Evolutionary conservation across 2,797 vertebrate genomes (phyloP), one percentile per base, ranked within the genome.

Genomic region (Glossophaga mutica): DNA sequence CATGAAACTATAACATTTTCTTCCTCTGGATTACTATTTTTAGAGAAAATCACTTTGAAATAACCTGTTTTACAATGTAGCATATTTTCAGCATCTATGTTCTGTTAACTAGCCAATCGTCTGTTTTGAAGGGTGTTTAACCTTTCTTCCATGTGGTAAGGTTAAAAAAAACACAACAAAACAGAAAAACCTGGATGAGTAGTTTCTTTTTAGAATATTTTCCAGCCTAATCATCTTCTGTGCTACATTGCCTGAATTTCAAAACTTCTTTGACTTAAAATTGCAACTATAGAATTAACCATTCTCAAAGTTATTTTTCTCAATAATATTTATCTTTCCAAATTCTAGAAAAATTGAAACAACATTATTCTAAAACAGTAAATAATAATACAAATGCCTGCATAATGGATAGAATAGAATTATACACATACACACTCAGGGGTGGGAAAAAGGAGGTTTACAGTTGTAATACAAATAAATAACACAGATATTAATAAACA

Each of bases 1-100:
- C 2, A 1, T 29, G 78, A 96, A 97, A 94, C 37, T 22, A 59
- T 77, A 76, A 59, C 62, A 39, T 91, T 95, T 95, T 93, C 62
- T 94, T 92, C n/a, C 50, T 74, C 29, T 70, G 29, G 21, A 6
- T 92, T 70, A 82, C 15, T 94, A 62, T 92, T 95, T n/a, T 93
- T 95, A 81, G 39, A 81, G n/a, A 50, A 97, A 94, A 92, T 96
- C 4, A 92, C 15, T 91, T 95, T 96, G 59, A 96, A 96, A 94
- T 70, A 81, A 90, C 59, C 55, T 96, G 12, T 73, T 97, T 95
- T 44, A 76, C 59, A 89, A 83, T 57, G 6, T n/a, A 95, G 18
- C 62, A 65, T 96, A 87, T 39, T 81, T 97, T 79, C 22, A 86
- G 9, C 68, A 65, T 14, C 70, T 79, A 67, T 26, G 21, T 62